Conservation (phyloP, 2,797 vertebrate species). For the Sylvia borin region DNA sequence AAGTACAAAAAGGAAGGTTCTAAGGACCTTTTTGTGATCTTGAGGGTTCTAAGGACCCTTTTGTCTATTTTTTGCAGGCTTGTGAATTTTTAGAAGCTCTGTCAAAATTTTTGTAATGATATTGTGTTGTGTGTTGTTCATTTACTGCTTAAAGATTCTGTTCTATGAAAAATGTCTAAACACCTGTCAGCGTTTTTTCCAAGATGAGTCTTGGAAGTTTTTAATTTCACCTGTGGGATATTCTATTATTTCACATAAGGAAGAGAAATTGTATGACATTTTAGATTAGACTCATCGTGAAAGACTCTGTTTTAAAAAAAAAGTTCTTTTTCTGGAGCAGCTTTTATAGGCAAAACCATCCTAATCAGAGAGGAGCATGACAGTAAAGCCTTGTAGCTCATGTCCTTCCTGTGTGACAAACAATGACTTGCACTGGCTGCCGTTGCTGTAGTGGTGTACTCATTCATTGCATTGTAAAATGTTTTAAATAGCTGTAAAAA, state of each 20-base stretch:
- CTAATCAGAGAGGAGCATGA: background rate
- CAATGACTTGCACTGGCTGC: background rate
- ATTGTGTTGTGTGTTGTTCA: background rate
- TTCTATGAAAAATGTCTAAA: background rate
- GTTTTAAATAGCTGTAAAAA: background rate
- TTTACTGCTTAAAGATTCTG: background rate
- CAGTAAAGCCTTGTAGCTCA: background rate
- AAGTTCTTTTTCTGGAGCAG: background rate
- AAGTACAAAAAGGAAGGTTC: background rate
- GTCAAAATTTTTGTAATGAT: background rate
- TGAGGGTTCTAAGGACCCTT: background rate
- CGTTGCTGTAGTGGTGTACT: background rate
- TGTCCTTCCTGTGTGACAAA: conserved; percentile 34
- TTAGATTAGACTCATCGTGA: background rate
- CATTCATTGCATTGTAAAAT: background rate
- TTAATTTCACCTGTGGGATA: background rate
- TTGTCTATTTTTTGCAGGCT: background rate
- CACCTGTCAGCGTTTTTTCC: background rate
- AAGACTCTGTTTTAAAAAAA: background rate
- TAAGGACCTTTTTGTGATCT: background rate
- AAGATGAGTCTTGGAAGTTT: background rate
- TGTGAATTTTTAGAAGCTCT: background rate
- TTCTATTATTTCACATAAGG: background rate
- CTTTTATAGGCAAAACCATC: background rate
- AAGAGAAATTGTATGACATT: background rate